These are phyloP conservation scores for Hemaris fuciformis DNA, from an alignment of 2,888 invertebrate species.

Conservation along the genomic window DNA sequence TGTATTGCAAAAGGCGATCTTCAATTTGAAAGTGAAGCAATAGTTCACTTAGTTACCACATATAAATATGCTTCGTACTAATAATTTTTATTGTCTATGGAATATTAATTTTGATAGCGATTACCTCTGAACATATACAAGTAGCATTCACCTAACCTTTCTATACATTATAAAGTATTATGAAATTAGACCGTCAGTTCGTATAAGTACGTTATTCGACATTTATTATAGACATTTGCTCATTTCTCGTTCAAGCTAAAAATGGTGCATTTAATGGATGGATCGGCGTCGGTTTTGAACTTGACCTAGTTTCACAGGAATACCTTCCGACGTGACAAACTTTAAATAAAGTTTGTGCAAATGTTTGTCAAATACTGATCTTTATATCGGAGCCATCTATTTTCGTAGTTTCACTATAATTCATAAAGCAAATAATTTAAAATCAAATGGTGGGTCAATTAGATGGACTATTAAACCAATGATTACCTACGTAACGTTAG, in stretches of 20 bases:
- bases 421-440: too few species aligned
- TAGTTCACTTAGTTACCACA: constrained; percentile 20
- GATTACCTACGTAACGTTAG: too few species aligned
- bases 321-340: not conserved
- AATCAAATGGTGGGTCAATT: too few species aligned
- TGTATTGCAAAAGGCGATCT: not conserved
- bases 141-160: not conserved
- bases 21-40: not conserved
- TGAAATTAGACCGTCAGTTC: not conserved
- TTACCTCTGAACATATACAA: constrained; percentile 13
- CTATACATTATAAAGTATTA: not conserved
- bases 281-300: not conserved
- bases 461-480: too few species aligned
- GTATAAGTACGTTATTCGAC: not conserved
- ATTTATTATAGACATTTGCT: not conserved
- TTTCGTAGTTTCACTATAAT: too few species aligned
- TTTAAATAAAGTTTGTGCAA: not conserved
- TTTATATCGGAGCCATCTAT: not conserved
- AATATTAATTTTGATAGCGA: constrained; percentile 18
- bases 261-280: not conserved
- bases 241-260: not conserved
- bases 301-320: not conserved
- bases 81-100: constrained; percentile 23
- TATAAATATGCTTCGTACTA: constrained; percentile 19
- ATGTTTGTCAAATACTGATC: not conserved